A percentile compares a stretch with the other conserved stretches of the same genome.
These are phyloP conservation scores for Chaetogeoica ovagalla DNA, from an alignment of 2,888 invertebrate genomes.

Conservation along the genomic window DNA sequence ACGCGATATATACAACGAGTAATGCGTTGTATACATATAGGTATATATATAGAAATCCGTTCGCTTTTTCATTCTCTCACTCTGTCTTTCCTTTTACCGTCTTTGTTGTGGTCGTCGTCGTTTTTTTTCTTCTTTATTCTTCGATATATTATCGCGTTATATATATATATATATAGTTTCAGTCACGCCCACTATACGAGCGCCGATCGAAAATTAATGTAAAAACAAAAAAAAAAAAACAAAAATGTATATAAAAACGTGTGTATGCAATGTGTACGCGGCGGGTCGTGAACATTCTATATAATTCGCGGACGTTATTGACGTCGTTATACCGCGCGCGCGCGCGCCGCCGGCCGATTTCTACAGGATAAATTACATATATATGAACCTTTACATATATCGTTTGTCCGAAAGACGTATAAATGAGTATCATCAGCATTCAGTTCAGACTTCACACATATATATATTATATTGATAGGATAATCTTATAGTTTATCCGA, in stretches of 20 bases:
- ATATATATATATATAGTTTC: neutral
- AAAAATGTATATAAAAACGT: neutral
- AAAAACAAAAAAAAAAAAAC: neutral
- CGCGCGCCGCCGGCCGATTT: too few relatives aligned
- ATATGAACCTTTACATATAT: too few relatives aligned
- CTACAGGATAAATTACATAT: too few relatives aligned
- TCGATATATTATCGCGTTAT: neutral
- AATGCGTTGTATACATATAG: neutral
- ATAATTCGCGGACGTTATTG: too few relatives aligned
- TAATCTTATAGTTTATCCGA: too few relatives aligned
- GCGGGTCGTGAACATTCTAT: too few relatives aligned
- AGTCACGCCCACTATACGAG: conserved; percentile 35
- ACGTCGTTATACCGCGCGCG: too few relatives aligned
- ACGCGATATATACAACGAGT: neutral
- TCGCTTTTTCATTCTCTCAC: neutral
- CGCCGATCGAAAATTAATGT: conserved; percentile 35
- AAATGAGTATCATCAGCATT: too few relatives aligned
- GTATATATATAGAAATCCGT: conserved; percentile 11
- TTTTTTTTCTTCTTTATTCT: neutral
- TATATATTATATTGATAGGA: too few relatives aligned
- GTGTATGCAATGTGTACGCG: too few relatives aligned
- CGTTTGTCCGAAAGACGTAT: too few relatives aligned
- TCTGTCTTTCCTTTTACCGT: neutral
- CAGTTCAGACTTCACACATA: too few relatives aligned
- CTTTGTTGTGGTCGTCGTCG: conserved; percentile 13